Base-by-base conservation (phyloP, 2,797 vertebrate genomes). In the Petrocephalus sullivani region DNA sequence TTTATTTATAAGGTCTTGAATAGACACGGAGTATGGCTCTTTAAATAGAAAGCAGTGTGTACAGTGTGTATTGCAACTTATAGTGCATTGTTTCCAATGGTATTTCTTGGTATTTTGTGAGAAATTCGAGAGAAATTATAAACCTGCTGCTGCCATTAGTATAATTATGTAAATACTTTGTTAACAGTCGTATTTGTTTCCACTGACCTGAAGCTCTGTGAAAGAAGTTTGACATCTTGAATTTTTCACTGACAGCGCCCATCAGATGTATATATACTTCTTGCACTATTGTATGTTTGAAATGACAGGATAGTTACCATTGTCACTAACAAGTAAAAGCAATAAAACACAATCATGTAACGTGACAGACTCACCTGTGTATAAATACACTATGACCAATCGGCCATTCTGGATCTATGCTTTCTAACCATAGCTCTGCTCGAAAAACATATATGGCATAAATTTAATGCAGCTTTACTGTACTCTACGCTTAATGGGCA, bases 341-440 rank as follows among this genome's bases (percentile, higher is more conserved):
- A 78, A 49, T 82, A 82, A 91, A 88, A 92, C 90, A 91, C 89
- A 56, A 86, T 46, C 54, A 91, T 51, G 89, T 78, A 90, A 92
- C 90, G 90, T 93, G 90, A 85, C 86, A 88, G 91, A 88, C 90
- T 75, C 67, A 88, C 93, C 90, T 51, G n/a, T 93, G 90, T 93
- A 93, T 95, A 93, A 93, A 94, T 93, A 89, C 91, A 91, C 87
- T 54, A 49, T 84, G 85, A 87, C 89, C 89, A 86, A 87, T 91
- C 67, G 41, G 16, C 33, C 33, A 75, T 75, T 75, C 67, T 75
- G 67, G 37, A 37, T 75, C 67, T 41, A 75, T 75, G 67, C 67
- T 75, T 75, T 75, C 67, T 75, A 41, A 75, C 33, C 10, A 37
- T 19, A 37, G 14, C 14, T 75, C 67, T 75, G 33, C 33, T 75